Conservation (phyloP, 2,797 vertebrate genomes). For the Microchirus variegatus region DNA sequence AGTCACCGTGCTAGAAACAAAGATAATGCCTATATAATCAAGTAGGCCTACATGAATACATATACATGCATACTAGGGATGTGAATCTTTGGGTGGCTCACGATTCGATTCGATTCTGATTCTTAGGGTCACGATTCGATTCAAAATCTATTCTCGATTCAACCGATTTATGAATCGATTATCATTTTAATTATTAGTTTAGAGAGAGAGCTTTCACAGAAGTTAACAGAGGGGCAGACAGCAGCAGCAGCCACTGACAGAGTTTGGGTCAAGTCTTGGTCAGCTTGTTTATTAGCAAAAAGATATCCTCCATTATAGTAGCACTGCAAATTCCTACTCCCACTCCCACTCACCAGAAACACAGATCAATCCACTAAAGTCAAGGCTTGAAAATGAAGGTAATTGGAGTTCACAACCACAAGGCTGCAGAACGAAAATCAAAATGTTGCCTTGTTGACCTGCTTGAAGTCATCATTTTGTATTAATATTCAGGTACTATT, state of each 20-base stretch:
- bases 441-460: background rate
- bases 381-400: slow-evolving; percentile 6
- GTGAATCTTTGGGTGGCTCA: no score
- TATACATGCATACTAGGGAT: no score
- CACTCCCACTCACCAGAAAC: background rate
- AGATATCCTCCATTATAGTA: slow-evolving; percentile 11
- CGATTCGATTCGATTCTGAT: no score
- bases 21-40: no score
- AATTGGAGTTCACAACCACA: slow-evolving; percentile 8
- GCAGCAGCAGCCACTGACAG: slow-evolving; percentile 1
- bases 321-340: slow-evolving; percentile 33
- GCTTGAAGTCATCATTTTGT: background rate
- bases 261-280: slow-evolving; percentile 24
- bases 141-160: no score
- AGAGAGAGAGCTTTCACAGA: no score
- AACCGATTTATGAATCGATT: no score
- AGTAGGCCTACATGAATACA: no score
- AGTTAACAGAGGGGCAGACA: no score
- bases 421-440: background rate
- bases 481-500: background rate
- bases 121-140: no score
- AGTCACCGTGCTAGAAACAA: no score
- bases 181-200: no score
- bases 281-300: slow-evolving; percentile 3
- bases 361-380: slow-evolving; percentile 12